These are phyloP conservation scores for Montipora efflorescens DNA, from an alignment of 64 coral and sea anemone genomes.

Conservation along the genomic window DNA sequence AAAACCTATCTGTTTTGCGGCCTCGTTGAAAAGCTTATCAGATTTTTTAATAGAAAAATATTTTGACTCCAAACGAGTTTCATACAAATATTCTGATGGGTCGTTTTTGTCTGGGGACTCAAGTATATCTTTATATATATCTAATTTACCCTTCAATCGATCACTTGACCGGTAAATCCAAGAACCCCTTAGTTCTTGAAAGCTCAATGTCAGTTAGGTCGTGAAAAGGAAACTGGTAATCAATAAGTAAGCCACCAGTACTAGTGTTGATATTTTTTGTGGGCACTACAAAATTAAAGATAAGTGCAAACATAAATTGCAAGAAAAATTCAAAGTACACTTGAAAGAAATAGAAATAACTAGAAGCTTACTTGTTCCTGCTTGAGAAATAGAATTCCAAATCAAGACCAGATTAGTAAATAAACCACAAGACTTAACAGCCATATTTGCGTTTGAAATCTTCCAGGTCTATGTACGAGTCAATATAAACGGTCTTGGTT, in stretches of 20 bases:
- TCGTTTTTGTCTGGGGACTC: conserved; percentile 48
- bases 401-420: background rate
- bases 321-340: background rate
- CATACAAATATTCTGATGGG: background rate
- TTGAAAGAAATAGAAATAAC: background rate
- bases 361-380: background rate
- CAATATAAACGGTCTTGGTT: background rate
- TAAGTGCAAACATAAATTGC: background rate
- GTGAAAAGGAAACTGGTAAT: background rate
- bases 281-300: background rate
- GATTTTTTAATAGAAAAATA: conserved; percentile 49
- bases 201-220: background rate
- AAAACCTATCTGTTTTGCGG: conserved; percentile 19
- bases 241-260: background rate
- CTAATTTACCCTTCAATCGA: background rate
- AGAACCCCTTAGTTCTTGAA: background rate
- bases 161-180: conserved; percentile 10
- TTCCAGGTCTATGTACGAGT: background rate
- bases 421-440: background rate
- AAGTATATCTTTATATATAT: conserved; percentile 55
- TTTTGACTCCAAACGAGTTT: conserved; percentile 54
- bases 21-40: conserved; percentile 17
- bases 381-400: background rate
- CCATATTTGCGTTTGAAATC: background rate
- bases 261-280: background rate